Base-by-base conservation (phyloP, 2,797 vertebrate species). In the Myotis vivesi region DNA sequence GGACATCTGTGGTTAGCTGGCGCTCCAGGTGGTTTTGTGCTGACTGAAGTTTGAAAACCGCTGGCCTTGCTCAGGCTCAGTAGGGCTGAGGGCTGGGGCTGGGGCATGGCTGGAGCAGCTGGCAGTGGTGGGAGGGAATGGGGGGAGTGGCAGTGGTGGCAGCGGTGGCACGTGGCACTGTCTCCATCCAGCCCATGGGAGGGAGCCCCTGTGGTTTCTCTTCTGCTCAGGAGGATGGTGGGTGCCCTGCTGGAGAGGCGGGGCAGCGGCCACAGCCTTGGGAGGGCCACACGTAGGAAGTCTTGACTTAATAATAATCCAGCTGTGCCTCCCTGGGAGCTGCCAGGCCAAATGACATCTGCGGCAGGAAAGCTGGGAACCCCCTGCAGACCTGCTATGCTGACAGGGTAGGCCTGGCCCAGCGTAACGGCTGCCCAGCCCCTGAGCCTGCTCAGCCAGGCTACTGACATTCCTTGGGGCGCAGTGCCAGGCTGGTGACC, bases 231-330 rank as follows among this genome's bases (percentile, higher is more conserved):
- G 36, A 28, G 57, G 7, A 66, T 3, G 5, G 44, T 5, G 8
- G 44, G 28, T 49, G 17, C 88, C n/a, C 55, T 53, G 55, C 38
- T 11, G 30, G 23, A 28, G 81, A 59, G 19, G 46, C 59, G 25
- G 28, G 19, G 46, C 22, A 51, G 82, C 0, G 30, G 33, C 73
- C 38, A 51, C n/a, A 62, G 83, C 53, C 51, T 71, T 9, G 25
- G n/a, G 72, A 64, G 30, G 79, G 17, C 83, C 22, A 3, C 6
- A 10, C 6, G 25, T 41, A 44, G 49, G 57, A 75, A 53, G 33
- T 81, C 59, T 76, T 90, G 72, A 57, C 87, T 95, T 88, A 88
- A 82, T 94, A 22, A 81, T 55, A 44, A 59, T 51, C 57, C 75
- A 91, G 53, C 89, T 51, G 41, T 73, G 57, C 73, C 79, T 85